Evolutionary conservation across 1,140 invertebrate genomes (phyloP), one percentile per base, ranked within the genome.

Genomic region (Triops longicaudatus): DNA sequence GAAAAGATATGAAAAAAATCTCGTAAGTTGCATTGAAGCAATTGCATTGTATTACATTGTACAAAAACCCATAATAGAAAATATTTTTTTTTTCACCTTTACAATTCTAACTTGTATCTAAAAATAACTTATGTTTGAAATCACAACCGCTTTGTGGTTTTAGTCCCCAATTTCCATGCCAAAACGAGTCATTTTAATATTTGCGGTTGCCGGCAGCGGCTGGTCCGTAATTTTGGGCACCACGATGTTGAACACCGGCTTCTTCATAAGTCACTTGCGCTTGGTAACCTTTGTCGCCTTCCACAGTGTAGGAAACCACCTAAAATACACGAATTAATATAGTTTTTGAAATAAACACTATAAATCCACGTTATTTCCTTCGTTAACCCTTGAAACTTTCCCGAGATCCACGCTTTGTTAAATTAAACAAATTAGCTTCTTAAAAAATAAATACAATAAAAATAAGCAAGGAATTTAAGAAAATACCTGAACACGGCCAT

Each of bases 401-500:
- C n/a, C n/a, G n/a, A n/a, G n/a, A n/a, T n/a, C n/a, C n/a, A n/a
- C n/a, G n/a, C n/a, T n/a, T n/a, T n/a, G n/a, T n/a, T n/a, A n/a
- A n/a, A n/a, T n/a, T n/a, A n/a, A n/a, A n/a, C n/a, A n/a, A n/a
- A n/a, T n/a, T n/a, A n/a, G n/a, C n/a, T n/a, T n/a, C n/a, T 37
- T 37, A 37, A 37, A 74, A 37, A 37, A 2, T 7, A 37, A 37
- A 37, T 37, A n/a, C n/a, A n/a, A n/a, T n/a, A n/a, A n/a, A n/a
- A n/a, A n/a, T n/a, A n/a, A n/a, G n/a, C n/a, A n/a, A n/a, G n/a
- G n/a, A n/a, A n/a, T n/a, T n/a, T n/a, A n/a, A n/a, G n/a, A n/a
- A n/a, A n/a, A n/a, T n/a, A 77, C 76, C 50, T 77, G 76, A 12
- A 72, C 27, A 26, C 50, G 41, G 27, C 50, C 76, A 71, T 77